Evolutionary conservation across 1,140 invertebrate genomes (phyloP).

Genomic region (Pygmarrhopalites habei): DNA sequence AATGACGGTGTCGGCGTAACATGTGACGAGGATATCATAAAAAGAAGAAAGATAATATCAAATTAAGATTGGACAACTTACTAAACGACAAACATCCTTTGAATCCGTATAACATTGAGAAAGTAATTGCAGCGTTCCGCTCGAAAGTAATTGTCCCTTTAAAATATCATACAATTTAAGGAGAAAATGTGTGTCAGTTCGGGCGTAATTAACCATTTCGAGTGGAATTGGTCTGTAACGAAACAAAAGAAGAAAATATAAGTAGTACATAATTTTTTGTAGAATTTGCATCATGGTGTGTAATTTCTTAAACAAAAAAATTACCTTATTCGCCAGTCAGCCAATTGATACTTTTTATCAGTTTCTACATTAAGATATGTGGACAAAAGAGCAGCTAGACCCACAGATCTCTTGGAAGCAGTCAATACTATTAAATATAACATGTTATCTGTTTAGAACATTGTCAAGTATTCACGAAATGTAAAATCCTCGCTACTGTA

Average conservation of each 20-base stretch:
- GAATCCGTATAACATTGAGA: constrained; percentile 61
- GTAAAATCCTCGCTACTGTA: too few relatives aligned
- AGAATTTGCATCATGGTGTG: too few relatives aligned
- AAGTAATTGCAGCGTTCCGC: constrained; percentile 62
- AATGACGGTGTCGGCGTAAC: too few relatives aligned
- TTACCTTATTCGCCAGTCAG: constrained; percentile 53
- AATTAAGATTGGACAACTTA: constrained; percentile 3
- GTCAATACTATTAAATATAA: too few relatives aligned
- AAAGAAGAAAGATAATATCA: too few relatives aligned
- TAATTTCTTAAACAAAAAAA: too few relatives aligned
- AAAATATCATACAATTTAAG: constrained; percentile 82
- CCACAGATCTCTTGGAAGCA: too few relatives aligned
- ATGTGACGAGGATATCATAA: too few relatives aligned
- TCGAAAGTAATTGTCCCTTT: constrained; percentile 64
- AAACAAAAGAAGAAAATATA: too few relatives aligned
- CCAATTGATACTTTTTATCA: constrained; percentile 39
- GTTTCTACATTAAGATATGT: constrained; percentile 47
- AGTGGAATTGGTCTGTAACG: constrained; percentile 67
- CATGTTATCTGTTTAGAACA: too few relatives aligned
- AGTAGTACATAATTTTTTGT: too few relatives aligned
- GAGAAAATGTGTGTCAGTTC: constrained; percentile 91
- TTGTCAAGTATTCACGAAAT: too few relatives aligned
- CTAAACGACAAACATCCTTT: constrained; percentile 56
- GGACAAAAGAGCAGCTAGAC: constrained; percentile 72
- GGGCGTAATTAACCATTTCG: constrained; percentile 78